Evolutionary conservation across 2,797 vertebrate species (phyloP), one percentile per base, ranked within the genome.

Genomic region (Brachyalestes nurse): DNA sequence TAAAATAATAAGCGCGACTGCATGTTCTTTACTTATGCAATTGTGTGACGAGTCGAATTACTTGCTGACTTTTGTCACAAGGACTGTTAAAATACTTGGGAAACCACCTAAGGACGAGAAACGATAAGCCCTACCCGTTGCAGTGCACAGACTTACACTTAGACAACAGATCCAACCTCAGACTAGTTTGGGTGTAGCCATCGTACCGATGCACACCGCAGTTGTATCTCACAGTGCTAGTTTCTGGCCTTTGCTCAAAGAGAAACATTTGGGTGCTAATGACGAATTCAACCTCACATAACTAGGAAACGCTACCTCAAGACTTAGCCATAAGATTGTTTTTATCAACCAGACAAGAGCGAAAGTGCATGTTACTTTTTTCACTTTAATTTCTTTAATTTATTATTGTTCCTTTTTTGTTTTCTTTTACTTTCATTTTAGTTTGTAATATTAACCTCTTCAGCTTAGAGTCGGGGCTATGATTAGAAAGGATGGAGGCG

Each of bases 281-380:
- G 86, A 91, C 80, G 61, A 87, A 85, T 90, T 89, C 85, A 90
- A 93, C 92, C 92, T 93, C 92, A 94, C 93, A 93, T 93, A 93
- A 94, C 93, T 93, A 91, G 93, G 89, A 95, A 83, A 94, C 90
- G 93, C 94, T 95, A 95, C 94, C 94, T 95, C 94, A 95, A 90
- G 89, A 89, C 89, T 93, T 92, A 91, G 90, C 90, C 90, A 91
- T 91, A 93, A 91, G 92, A 93, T 93, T 93, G 90, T 92, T 90
- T 86, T 84, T 86, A 84, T 86, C 84, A 86, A 81, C 74, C 87
- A 82, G 85, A 85, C 78, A 81, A 82, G 83, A 89, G 79, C 60
- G 82, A 88, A 86, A 84, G 85, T 87, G 86, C 84, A 86, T 85
- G 83, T 90, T 88, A 91, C 78, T 81, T 81, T 86, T 86, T 82